Percentiles rank a stretch among this genome's conserved stretches.
phyloP scores from a whole-genome alignment of 1,140 invertebrate genomes.

The Teleogryllus occipitalis region DNA sequence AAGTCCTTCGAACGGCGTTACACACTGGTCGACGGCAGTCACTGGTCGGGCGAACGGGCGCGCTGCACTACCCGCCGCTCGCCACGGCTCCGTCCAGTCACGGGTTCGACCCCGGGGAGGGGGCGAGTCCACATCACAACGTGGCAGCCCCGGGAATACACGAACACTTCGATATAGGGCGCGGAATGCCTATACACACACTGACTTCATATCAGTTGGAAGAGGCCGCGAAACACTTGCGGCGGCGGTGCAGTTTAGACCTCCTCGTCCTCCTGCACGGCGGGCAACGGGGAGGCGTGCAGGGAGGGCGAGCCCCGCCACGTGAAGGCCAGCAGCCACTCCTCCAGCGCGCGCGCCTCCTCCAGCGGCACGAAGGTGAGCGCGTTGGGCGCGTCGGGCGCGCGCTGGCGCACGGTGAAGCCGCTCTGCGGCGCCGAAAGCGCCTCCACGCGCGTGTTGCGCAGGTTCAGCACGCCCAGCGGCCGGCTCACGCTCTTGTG shows the following conservation, averaged over 20 bases:
- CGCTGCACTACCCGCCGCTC: too few relatives aligned
- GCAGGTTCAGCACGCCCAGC: conserved; percentile 51
- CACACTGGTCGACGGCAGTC: too few relatives aligned
- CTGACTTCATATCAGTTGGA: too few relatives aligned
- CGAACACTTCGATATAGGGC: too few relatives aligned
- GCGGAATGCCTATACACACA: too few relatives aligned
- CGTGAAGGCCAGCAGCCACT: conserved; percentile 53
- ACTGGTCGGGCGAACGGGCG: too few relatives aligned
- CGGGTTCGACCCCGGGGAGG: too few relatives aligned
- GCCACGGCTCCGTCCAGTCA: too few relatives aligned
- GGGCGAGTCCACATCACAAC: too few relatives aligned
- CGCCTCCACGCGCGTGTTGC: conserved; percentile 48
- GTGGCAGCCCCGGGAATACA: too few relatives aligned
- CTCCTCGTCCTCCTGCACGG: conserved; percentile 53
- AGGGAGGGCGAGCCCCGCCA: conserved; percentile 40
- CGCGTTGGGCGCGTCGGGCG: conserved; percentile 48
- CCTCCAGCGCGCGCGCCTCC: conserved; percentile 43
- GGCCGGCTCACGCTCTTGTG: conserved; percentile 54
- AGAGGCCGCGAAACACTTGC: too few relatives aligned
- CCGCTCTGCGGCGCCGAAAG: conserved; percentile 37
- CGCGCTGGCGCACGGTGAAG: conserved; percentile 50
- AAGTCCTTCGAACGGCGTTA: too few relatives aligned
- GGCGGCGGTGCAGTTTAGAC: conserved; percentile 30
- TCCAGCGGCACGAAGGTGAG: conserved; percentile 50
- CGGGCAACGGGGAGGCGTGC: conserved; percentile 50